Evolutionary conservation across 2,888 invertebrate genomes (phyloP).

Genomic region (Synanthedon tipuliformis): DNA sequence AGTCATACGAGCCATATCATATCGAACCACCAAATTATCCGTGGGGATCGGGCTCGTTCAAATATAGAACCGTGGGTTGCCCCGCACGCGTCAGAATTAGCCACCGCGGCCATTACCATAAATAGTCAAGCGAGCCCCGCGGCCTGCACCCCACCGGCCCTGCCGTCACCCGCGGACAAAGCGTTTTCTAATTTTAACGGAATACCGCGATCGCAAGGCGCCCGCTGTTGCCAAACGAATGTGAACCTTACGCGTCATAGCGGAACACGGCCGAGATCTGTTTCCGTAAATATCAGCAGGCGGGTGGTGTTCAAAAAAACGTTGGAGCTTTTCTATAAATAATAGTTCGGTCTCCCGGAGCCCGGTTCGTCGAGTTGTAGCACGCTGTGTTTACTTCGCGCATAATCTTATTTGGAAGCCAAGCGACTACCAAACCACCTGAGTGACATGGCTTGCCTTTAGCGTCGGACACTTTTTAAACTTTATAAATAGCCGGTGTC

Average conservation of each 20-base stretch:
- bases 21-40: neutral
- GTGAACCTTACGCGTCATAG: neutral
- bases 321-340: slow-evolving; percentile 26
- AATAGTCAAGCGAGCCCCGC: slow-evolving; percentile 61
- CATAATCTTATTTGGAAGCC: neutral
- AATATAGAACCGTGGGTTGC: slow-evolving; percentile 35
- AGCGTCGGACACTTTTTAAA: neutral
- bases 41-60: slow-evolving; percentile 6
- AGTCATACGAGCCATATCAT: slow-evolving; percentile 2
- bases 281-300: slow-evolving; percentile 32
- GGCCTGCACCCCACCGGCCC: slow-evolving; percentile 11
- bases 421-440: neutral
- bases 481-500: neutral
- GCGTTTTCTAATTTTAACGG: slow-evolving; percentile 57
- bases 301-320: slow-evolving; percentile 17
- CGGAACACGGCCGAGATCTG: slow-evolving; percentile 12
- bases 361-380: neutral
- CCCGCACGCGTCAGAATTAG: slow-evolving; percentile 42
- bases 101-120: slow-evolving; percentile 53
- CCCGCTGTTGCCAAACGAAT: neutral
- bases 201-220: slow-evolving; percentile 11
- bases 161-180: slow-evolving; percentile 10
- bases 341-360: slow-evolving; percentile 35
- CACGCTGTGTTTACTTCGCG: neutral
- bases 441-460: neutral